These are phyloP conservation scores for Spatulosminthurus flaviceps DNA, from an alignment of 2,888 invertebrate genomes.

Conservation along the genomic window DNA sequence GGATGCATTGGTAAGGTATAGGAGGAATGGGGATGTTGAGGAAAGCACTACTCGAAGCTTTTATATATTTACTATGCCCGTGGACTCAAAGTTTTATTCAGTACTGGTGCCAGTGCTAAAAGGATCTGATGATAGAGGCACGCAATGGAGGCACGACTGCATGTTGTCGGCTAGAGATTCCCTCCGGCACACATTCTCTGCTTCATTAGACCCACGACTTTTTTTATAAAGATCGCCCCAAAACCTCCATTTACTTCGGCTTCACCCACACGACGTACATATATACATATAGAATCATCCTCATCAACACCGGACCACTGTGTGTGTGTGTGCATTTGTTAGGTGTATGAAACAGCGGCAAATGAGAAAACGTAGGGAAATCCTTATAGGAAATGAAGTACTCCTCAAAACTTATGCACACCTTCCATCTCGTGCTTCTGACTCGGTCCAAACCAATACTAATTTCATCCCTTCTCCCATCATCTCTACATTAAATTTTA, in stretches of 20 bases:
- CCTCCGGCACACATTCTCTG: conserved; percentile 63
- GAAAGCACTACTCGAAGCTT: too few species aligned
- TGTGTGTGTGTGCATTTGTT: background rate
- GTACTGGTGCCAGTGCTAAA: conserved; percentile 42
- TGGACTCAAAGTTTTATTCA: conserved; percentile 41
- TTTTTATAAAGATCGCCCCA: conserved; percentile 47
- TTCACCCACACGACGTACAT: conserved; percentile 38
- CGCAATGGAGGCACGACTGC: conserved; percentile 62
- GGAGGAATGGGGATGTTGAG: too few species aligned
- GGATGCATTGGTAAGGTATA: too few species aligned
- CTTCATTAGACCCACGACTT: conserved; percentile 62
- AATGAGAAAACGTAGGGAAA: conserved; percentile 10
- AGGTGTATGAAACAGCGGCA: too few species aligned
- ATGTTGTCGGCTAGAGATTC: conserved; percentile 59
- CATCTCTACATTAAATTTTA: background rate
- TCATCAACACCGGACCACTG: conserved; percentile 28
- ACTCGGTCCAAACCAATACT: background rate
- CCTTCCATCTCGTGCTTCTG: background rate
- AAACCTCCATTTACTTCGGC: conserved; percentile 33
- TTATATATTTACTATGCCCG: background rate
- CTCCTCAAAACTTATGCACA: background rate
- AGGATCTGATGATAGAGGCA: conserved; percentile 57
- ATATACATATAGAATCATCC: conserved; percentile 20
- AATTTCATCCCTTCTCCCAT: background rate
- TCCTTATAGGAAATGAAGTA: too few species aligned